Base-by-base conservation (phyloP, 30 jellyfish, hydroid and myxozoan genomes). In the Catostylus mosaicus region DNA sequence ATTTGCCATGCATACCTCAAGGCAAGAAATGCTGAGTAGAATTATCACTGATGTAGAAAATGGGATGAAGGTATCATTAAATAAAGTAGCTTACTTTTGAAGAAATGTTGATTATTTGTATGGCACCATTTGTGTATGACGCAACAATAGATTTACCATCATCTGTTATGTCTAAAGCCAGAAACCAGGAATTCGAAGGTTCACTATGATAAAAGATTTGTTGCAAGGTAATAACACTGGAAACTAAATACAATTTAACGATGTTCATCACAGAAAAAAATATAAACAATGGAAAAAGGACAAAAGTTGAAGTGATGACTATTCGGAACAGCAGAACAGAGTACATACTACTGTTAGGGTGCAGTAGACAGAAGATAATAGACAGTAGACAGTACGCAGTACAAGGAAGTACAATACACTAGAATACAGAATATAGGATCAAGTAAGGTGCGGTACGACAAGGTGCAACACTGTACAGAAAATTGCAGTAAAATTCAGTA, bases 91-190 rank as follows among this genome's bases (percentile, higher is more conserved):
- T 16, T 50, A 50, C 63, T 3, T 5, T 50, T 9, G 24, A 18
- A 50, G 63, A 50, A 50, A 50, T 50, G 20, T 50, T 27, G 24
- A 50, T 10, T 10, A 18, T 16, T 0, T 50, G 63, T 5, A 65
- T 33, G 19, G 18, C 45, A 31, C 43, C 70, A 46, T 72, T 27
- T 14, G 83, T 72, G 67, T 37, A 24, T 29, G 83, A 30, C 14
- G 83, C 83, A 0, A 52, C 50, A 26, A 72, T 70, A 3, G 67
- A 20, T 22, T 24, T 40, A n/a, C 52, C 71, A 0, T 51, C 69
- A 0, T 72, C 66, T 0, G 47, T 72, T 9, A 72, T 51, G 14
- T 43, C 83, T 48, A 72, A 52, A 52, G 43, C 83, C 67, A 72
- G 24, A 50, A 50, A 50, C 63, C 63, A 50, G 20, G 63, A 50